Evolutionary conservation across 1,140 invertebrate genomes (phyloP).

Genomic region (Brachionus asplanchnoidis): DNA sequence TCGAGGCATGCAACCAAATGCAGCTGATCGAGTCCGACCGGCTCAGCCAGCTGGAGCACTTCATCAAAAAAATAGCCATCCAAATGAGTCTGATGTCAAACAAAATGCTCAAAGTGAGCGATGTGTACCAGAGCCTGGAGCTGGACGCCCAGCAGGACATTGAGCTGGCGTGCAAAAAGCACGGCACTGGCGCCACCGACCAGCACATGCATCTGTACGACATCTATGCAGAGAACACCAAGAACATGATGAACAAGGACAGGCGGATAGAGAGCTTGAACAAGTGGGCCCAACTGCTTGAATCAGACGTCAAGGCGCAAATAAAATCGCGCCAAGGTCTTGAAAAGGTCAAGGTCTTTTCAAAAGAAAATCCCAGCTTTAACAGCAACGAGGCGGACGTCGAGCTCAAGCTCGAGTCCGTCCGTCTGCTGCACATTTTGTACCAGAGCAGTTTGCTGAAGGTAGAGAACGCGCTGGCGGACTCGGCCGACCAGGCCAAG

Average conservation of each 20-base stretch:
- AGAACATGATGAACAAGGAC: conserved; percentile 41
- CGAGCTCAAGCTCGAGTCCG: background rate
- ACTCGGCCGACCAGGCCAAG: background rate
- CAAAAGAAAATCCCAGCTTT: conserved; percentile 28
- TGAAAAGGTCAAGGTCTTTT: conserved; percentile 14
- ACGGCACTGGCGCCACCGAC: background rate
- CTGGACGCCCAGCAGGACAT: background rate
- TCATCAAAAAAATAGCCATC: background rate
- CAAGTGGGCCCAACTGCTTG: background rate
- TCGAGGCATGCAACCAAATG: conserved; percentile 65
- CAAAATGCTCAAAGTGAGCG: background rate
- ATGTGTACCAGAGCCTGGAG: background rate
- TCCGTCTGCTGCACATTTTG: background rate
- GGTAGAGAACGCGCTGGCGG: background rate
- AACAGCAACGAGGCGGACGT: conserved; percentile 5
- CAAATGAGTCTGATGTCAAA: conserved; percentile 8
- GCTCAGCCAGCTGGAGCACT: conserved; percentile 68
- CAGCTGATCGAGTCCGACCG: conserved; percentile 83
- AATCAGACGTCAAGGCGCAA: background rate
- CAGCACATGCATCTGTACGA: conserved; percentile 16
- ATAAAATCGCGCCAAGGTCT: background rate
- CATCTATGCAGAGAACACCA: conserved; percentile 34
- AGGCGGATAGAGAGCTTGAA: background rate
- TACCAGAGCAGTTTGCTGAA: conserved; percentile 29
- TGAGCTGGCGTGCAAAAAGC: background rate